Evolutionary conservation across 2,888 invertebrate species (phyloP), one percentile per base, ranked within the genome.

Genomic region (Lasioglossum marginatum): DNA sequence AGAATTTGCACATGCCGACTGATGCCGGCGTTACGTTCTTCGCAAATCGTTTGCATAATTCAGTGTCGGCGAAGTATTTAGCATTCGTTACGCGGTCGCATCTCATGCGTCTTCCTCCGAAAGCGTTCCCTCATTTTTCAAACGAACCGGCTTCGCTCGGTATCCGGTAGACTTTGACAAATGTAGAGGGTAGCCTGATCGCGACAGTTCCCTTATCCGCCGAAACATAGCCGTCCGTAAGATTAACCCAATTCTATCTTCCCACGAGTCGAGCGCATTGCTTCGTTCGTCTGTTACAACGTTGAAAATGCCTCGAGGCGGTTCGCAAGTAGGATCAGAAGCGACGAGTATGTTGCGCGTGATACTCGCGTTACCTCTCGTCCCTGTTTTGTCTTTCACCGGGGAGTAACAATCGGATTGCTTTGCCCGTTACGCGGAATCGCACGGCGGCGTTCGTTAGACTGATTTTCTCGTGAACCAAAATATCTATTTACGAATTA

Each of bases 171-270:
- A 89, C 88, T 85, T 89, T 89, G 90, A 89, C 88, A 87, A 89
- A 89, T 89, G 88, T 68, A 23, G 52, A n/a, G 34, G 43, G 31
- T 70, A 27, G 73, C 63, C 14, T 40, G 60, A 72, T 77, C 74
- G 74, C 77, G 63, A 75, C 80, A 70, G 71, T 76, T 66, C 66
- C 57, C 75, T 70, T 73, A 77, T 76, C 76, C 80, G 23, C 82
- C 80, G 76, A 82, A 77, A 82, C 82, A 34, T 76, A 81, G 78
- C 84, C 77, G 40, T 71, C 77, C 71, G 81, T 72, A 87, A 86
- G 88, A 88, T 90, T 88, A 89, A 89, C 89, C 88, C 79, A 89
- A 85, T 90, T 89, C 72, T 81, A 80, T 83, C 83, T 89, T 89
- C 90, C 88, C 84, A 88, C 89, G 89, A 90, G 79, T 66, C 43